phyloP scores from a whole-genome alignment of 2,797 vertebrate species.

The Glossophaga mutica region DNA sequence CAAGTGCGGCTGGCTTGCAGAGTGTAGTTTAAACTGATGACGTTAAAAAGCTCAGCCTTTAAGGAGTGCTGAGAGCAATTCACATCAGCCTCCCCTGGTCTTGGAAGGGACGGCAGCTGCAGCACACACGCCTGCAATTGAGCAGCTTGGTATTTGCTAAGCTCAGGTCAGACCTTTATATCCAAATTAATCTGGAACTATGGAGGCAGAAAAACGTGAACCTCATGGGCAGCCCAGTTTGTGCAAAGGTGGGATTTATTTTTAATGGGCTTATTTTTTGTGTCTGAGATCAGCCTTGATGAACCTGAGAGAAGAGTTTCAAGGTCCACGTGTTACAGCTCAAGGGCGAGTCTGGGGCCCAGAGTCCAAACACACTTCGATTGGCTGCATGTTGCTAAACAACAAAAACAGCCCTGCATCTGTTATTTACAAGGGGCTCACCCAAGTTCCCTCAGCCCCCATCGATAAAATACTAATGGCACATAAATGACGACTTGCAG shows the following conservation, averaged over 20 bases:
- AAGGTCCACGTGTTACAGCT: conserved; percentile 57
- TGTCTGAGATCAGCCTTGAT: conserved; percentile 40
- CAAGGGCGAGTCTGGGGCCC: conserved; percentile 59
- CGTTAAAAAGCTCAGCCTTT: conserved; percentile 51
- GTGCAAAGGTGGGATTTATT: conserved; percentile 2
- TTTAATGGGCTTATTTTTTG: conserved; percentile 5
- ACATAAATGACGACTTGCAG: background rate
- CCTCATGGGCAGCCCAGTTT: background rate
- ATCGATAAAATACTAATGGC: conserved; percentile 9
- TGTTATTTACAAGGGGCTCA: conserved; percentile 65
- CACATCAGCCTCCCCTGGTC: conserved; percentile 34
- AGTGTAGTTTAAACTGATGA: conserved; percentile 13
- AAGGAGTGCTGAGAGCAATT: conserved; percentile 43
- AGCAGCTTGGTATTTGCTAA: background rate
- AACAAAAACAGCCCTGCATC: conserved; percentile 74
- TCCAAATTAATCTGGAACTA: background rate
- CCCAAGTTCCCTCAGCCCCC: conserved; percentile 54
- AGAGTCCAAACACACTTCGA: conserved; percentile 54
- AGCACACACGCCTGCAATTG: background rate
- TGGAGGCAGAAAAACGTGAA: background rate
- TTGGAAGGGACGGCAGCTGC: conserved; percentile 29
- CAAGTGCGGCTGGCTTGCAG: background rate
- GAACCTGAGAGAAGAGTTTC: conserved; percentile 42
- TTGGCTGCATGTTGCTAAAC: conserved; percentile 63
- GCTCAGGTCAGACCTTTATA: conserved; percentile 26